These are phyloP conservation scores for Mystacornis crossleyi DNA, from an alignment of 2,113 vertebrate genomes.

Conservation along the genomic window DNA sequence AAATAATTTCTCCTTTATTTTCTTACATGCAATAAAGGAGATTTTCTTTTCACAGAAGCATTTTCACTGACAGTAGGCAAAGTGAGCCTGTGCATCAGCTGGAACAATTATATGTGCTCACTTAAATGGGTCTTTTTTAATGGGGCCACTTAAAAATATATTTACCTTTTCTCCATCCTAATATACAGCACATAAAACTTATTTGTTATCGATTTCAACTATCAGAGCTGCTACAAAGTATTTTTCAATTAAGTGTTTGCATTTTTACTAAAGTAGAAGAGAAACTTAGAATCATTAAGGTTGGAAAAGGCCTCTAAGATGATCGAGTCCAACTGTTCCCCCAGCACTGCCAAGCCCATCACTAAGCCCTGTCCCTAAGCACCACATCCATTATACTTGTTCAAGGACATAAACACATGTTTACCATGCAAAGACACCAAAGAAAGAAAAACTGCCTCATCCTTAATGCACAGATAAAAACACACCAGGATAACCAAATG, in stretches of 20 bases:
- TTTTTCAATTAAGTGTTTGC: not conserved
- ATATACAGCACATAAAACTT: not conserved
- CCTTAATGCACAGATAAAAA: not conserved
- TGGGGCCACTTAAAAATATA: not conserved
- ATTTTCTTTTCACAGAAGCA: not conserved
- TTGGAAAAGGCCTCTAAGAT: not conserved
- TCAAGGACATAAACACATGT: not conserved
- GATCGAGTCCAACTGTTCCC: not conserved
- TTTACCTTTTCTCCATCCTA: not conserved
- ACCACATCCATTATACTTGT: not conserved
- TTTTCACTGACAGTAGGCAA: not conserved
- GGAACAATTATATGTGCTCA: not conserved
- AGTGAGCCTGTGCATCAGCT: not conserved
- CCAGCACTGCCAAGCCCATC: not conserved
- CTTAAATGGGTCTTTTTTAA: not conserved
- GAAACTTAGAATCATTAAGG: not conserved
- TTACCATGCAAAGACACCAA: not conserved
- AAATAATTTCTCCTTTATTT: not conserved
- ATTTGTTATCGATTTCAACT: not conserved
- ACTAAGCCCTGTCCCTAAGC: not conserved
- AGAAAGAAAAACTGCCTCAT: not conserved
- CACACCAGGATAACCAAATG: not conserved
- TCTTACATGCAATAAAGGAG: not conserved
- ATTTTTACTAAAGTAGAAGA: not conserved
- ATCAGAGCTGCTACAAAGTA: not conserved